These are phyloP conservation scores for Loriculus beryllinus DNA, from an alignment of 2,797 vertebrate genomes.

Conservation along the genomic window DNA sequence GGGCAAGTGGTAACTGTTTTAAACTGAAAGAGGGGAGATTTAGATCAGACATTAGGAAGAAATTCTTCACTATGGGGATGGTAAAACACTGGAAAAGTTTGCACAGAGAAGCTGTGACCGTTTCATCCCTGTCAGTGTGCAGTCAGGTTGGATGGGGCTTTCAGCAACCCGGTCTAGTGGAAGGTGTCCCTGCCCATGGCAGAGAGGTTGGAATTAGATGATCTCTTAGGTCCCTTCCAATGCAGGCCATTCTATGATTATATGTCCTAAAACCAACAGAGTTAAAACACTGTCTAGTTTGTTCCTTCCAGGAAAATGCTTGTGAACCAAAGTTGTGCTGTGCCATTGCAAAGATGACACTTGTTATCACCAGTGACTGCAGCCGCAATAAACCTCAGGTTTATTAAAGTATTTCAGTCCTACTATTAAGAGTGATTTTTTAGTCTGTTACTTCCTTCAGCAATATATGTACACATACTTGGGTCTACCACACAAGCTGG, in stretches of 20 bases:
- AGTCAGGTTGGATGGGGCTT: background rate
- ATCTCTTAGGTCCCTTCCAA: background rate
- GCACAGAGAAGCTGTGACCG: background rate
- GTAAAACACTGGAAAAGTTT: background rate
- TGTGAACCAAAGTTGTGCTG: background rate
- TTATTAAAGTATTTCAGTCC: background rate
- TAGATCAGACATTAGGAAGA: background rate
- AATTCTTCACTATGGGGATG: background rate
- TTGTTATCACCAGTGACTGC: background rate
- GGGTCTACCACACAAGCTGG: background rate
- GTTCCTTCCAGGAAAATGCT: background rate
- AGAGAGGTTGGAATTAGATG: background rate
- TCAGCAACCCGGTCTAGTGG: background rate
- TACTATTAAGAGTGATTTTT: background rate
- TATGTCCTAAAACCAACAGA: background rate
- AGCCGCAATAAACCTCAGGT: background rate
- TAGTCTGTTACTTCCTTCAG: background rate
- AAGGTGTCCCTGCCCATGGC: background rate
- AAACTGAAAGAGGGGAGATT: background rate
- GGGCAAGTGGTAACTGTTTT: background rate
- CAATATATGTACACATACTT: too few species aligned
- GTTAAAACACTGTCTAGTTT: background rate
- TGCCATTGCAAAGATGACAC: background rate
- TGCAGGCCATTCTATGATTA: background rate
- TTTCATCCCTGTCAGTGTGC: background rate